Evolutionary conservation across 2,888 invertebrate genomes (phyloP).

Genomic region (Germaria angustata): DNA sequence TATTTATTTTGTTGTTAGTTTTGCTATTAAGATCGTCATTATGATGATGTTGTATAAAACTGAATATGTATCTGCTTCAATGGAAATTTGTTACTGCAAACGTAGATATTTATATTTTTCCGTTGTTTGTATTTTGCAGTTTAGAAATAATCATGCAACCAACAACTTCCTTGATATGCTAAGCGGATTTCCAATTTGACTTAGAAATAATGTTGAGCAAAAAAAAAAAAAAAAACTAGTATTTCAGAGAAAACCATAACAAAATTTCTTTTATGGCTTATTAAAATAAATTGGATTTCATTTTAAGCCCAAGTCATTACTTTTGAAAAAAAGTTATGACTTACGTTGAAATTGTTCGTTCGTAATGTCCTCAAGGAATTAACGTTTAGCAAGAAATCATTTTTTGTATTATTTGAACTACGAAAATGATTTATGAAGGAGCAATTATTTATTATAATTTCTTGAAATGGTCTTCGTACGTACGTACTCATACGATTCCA

Average conservation of each 20-base stretch:
- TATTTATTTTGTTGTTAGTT: constrained; percentile 41
- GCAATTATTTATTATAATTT: background rate
- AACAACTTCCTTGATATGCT: constrained; percentile 58
- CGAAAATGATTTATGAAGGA: background rate
- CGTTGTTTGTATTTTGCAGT: background rate
- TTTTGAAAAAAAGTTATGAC: constrained; percentile 13
- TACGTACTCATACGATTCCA: no score
- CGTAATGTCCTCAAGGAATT: background rate
- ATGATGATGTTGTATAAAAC: constrained; percentile 14
- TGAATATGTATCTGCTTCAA: background rate
- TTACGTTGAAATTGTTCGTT: background rate
- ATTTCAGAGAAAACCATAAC: constrained; percentile 9
- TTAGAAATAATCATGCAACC: constrained; percentile 39
- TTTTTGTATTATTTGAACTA: background rate
- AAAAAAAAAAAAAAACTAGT: background rate
- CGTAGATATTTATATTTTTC: constrained; percentile 13
- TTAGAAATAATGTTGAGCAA: constrained; percentile 1
- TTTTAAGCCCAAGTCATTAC: background rate
- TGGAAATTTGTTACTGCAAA: constrained; percentile 22
- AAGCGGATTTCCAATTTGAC: constrained; percentile 15
- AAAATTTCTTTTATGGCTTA: background rate
- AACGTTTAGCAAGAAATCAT: background rate
- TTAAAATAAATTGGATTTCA: constrained; percentile 32
- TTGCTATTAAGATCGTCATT: constrained; percentile 41
- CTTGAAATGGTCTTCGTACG: no score